Evolutionary conservation across 2,113 vertebrate species (phyloP).

Genomic region (Limanda limanda): DNA sequence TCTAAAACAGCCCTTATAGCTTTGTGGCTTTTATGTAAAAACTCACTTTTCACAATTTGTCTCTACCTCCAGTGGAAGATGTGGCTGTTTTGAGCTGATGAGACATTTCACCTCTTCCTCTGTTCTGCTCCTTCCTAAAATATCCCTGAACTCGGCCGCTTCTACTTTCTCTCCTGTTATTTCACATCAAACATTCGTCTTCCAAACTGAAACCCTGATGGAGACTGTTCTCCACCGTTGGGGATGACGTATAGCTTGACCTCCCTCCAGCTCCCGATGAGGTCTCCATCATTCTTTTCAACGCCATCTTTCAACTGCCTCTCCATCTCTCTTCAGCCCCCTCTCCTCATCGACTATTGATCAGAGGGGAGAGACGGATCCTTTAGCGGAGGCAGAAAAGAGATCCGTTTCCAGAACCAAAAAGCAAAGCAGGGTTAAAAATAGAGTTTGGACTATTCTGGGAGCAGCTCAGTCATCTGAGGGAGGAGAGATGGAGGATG

Average conservation of each 20-base stretch:
- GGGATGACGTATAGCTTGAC: constrained; percentile 33
- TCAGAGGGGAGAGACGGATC: constrained; percentile 49
- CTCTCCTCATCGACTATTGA: constrained; percentile 72
- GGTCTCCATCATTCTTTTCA: constrained; percentile 63
- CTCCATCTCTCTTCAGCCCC: constrained; percentile 33
- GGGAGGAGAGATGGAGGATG: constrained; percentile 13
- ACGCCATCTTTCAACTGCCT: constrained; percentile 22
- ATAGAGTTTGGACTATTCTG: constrained; percentile 49
- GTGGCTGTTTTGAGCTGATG: constrained; percentile 1
- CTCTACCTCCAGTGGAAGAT: not conserved
- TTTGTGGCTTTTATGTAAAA: constrained; percentile 13
- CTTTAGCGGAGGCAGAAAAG: constrained; percentile 36
- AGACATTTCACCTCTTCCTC: not conserved
- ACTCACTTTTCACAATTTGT: constrained; percentile 31
- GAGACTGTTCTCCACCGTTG: not conserved
- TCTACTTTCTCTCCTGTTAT: constrained; percentile 15
- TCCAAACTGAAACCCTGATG: constrained; percentile 23
- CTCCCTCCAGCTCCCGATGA: constrained; percentile 65
- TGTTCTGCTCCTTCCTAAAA: constrained; percentile 13
- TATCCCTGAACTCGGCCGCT: constrained; percentile 9
- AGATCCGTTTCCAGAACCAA: constrained; percentile 47
- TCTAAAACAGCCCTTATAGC: constrained; percentile 2
- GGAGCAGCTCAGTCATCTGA: constrained; percentile 23
- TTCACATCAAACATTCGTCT: constrained; percentile 30
- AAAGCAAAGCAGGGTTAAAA: constrained; percentile 55